Base-by-base conservation (phyloP, 2,113 vertebrate genomes). In the Microtus oregoni region DNA sequence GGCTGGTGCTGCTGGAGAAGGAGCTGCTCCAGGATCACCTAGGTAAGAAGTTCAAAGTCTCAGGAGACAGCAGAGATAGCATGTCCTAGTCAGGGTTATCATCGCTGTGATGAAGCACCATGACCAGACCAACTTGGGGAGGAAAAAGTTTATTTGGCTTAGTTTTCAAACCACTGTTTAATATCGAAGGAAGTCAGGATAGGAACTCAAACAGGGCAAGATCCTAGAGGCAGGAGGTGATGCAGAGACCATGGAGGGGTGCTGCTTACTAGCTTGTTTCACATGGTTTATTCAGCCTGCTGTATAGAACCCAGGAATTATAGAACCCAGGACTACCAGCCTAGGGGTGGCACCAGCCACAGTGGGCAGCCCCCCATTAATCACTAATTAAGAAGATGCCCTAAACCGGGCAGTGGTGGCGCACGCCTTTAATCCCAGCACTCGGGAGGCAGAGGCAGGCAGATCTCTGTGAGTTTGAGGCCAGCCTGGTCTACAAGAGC, bases 1-100 rank as follows among this genome's bases (percentile, higher is more conserved):
- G 94, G 75, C 98, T 97, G 82, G 95, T 98, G 73, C 44, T 91
- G 41, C 95, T 98, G 91, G 98, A 99, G 92, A 98, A 98, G 75
- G 98, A 98, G 32, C 65, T 98, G 52, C 98, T 98, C 3, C 98
- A 97, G 92, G 98, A 99, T 91, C 98, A 94, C 32, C 94, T 98
- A 24, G 98, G 98, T 99, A 93, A 99, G 98, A 70, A 83, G 9
- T 0, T 0, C 14, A 5, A 61, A 50, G 10, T 20, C 28, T 95
- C 24, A 19, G 55, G 78, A 52, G 65, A 32, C n/a, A n/a, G 3
- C 6, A 61, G 77, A 68, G 50, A 35, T 38, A n/a, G 8, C 35
- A 15, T 38, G 38, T 30, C 58, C 81, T 30, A 19, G 55, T 44
- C 14, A 19, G 81, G 81, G 24, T 63, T 5, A 30, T 65, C 24